Percentiles rank a stretch among this genome's conserved stretches.
Conservation (phyloP, 2,888 invertebrate genomes). For the Aethes cnicana region DNA sequence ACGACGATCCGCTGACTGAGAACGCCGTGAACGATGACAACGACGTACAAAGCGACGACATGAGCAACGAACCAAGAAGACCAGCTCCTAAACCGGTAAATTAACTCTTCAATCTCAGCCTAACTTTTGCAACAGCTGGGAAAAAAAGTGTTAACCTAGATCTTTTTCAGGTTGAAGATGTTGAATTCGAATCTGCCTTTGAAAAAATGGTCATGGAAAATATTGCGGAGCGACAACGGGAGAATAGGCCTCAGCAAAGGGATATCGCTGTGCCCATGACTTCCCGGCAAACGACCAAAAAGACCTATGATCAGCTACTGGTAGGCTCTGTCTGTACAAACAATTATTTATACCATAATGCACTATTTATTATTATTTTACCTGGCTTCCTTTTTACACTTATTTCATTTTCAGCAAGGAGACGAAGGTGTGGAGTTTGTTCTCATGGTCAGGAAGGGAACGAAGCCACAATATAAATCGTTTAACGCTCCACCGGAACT, state of each 20-base stretch:
- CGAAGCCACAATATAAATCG: slow-evolving; percentile 95
- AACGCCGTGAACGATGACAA: slow-evolving; percentile 68
- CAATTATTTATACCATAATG: slow-evolving; percentile 6
- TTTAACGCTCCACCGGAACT: slow-evolving; percentile 94
- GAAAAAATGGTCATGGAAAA: slow-evolving; percentile 97
- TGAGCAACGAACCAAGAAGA: slow-evolving; percentile 63
- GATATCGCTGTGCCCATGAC: slow-evolving; percentile 96
- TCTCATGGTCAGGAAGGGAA: slow-evolving; percentile 95
- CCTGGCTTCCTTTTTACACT: no score
- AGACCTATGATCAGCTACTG: slow-evolving; percentile 90
- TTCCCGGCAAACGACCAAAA: slow-evolving; percentile 87
- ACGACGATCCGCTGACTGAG: slow-evolving; percentile 74
- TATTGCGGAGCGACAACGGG: slow-evolving; percentile 91
- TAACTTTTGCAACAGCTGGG: no score
- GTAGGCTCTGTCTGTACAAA: slow-evolving; percentile 48
- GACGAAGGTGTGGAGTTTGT: slow-evolving; percentile 92
- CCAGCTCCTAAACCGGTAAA: slow-evolving; percentile 71
- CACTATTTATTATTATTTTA: no score
- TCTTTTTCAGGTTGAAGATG: slow-evolving; percentile 86
- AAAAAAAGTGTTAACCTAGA: background rate
- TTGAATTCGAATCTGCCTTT: slow-evolving; percentile 94
- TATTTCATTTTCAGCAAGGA: slow-evolving; percentile 70
- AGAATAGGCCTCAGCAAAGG: slow-evolving; percentile 91
- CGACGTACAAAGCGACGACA: slow-evolving; percentile 62
- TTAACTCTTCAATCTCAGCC: slow-evolving; percentile 11